phyloP scores from a whole-genome alignment of 2,113 vertebrate species.

The Stigmatopora argus region DNA sequence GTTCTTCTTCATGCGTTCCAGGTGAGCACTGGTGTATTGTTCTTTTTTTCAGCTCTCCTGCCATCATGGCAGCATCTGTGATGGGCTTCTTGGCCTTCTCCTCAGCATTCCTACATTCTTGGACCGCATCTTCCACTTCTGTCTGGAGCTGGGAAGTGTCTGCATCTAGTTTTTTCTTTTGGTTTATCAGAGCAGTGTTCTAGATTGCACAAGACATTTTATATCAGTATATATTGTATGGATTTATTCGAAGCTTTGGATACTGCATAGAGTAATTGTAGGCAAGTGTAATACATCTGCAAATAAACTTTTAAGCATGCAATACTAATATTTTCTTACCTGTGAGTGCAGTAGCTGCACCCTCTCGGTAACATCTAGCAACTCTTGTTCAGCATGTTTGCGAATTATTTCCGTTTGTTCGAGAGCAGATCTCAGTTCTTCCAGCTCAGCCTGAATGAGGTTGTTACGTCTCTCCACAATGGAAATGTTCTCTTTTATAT shows the following conservation, averaged over 20 bases:
- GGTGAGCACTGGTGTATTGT: constrained; percentile 83
- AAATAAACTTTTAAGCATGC: no score
- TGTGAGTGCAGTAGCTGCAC: constrained; percentile 86
- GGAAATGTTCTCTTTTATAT: constrained; percentile 79
- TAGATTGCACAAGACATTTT: not conserved
- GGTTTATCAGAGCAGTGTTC: constrained; percentile 67
- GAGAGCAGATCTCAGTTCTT: constrained; percentile 72
- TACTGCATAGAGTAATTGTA: no score
- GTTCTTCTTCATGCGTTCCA: constrained; percentile 80
- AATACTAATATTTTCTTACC: constrained; percentile 26
- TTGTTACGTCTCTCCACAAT: constrained; percentile 76
- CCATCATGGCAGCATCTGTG: constrained; percentile 80
- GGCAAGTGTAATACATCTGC: no score
- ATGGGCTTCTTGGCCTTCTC: constrained; percentile 70
- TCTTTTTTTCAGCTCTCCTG: constrained; percentile 89
- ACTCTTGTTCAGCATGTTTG: constrained; percentile 82
- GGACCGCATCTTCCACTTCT: constrained; percentile 66
- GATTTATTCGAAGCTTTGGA: not conserved
- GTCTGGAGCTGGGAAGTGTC: constrained; percentile 61
- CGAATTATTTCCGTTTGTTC: constrained; percentile 79
- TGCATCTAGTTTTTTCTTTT: constrained; percentile 69
- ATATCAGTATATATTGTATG: no score
- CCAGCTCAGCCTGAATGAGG: constrained; percentile 75
- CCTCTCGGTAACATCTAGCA: constrained; percentile 80
- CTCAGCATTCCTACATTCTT: constrained; percentile 68